Evolutionary conservation across 2,888 invertebrate genomes (phyloP), one percentile per base, ranked within the genome.

Genomic region (Pilophorus perplexus): DNA sequence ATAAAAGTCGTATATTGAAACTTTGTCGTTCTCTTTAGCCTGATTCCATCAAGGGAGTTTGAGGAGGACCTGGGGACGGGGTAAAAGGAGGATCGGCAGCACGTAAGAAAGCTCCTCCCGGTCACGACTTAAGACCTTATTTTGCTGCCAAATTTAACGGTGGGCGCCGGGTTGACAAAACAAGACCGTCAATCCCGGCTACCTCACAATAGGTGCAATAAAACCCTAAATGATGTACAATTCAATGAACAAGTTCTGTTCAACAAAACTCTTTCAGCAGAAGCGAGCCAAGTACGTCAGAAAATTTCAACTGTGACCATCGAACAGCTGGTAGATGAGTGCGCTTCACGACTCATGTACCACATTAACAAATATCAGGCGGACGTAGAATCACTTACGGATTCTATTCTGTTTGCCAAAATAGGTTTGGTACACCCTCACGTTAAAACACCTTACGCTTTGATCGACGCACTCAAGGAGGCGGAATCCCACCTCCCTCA

Each of bases 361-460:
- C 44, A 22, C 1, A 44, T 44, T 6, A 44, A 44, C 20, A 44
- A 44, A n/a, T 44, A 44, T 12, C 44, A 23, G 1, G 12, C 44
- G 22, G 44, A 44, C 23, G 44, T 44, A 12, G 44, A 44, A 44
- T 44, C 44, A 20, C 44, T 44, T 6, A 44, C 8, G 1, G 44
- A 44, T 20, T 44, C 42, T 42, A 44, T 44, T 10, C 22, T 44
- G 18, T 44, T 44, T 2, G 44, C 44, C 18, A 44, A 44, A 44
- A 20, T 20, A n/a, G 44, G 44, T 44, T 18, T 23, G 10, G 22
- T 44, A 3, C 44, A 44, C 12, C 44, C 44, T 1, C 2, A 6
- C 12, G 12, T 44, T 6, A 44, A 22, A 8, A 18, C 44, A 1
- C 44, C 44, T 12, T 5, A 44, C 23, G 44, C 23, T 18, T 23